These are phyloP conservation scores for Trisateles emortualis DNA, from an alignment of 2,888 invertebrate genomes.

Conservation along the genomic window DNA sequence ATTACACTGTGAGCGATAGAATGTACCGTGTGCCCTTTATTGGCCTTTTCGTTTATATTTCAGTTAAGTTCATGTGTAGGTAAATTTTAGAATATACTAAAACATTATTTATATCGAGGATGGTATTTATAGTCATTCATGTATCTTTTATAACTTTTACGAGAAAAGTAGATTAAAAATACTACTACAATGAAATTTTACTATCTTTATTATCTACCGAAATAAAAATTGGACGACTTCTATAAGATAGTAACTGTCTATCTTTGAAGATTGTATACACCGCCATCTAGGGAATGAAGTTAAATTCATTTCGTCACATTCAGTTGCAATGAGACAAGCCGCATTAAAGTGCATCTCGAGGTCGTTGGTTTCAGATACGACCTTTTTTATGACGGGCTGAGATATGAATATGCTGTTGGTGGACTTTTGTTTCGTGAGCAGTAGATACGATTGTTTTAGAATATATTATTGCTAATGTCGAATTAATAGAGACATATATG, in stretches of 20 bases:
- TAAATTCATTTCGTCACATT: slow-evolving; percentile 56
- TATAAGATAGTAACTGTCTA: slow-evolving; percentile 32
- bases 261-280: slow-evolving; percentile 44
- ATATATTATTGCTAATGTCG: slow-evolving; percentile 15
- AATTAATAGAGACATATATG: slow-evolving; percentile 1
- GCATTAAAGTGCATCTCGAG: slow-evolving; percentile 51
- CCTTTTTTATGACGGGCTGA: slow-evolving; percentile 30
- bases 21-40: slow-evolving; percentile 33
- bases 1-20: slow-evolving; percentile 42
- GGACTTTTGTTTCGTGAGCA: slow-evolving; percentile 13
- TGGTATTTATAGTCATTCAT: no score
- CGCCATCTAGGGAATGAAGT: slow-evolving; percentile 66
- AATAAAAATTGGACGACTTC: slow-evolving; percentile 46
- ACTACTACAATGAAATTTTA: no score
- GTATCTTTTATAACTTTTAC: no score
- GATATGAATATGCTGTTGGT: slow-evolving; percentile 28
- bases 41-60: slow-evolving; percentile 26
- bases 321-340: slow-evolving; percentile 51
- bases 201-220: no score
- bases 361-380: slow-evolving; percentile 37
- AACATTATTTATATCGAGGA: not conserved
- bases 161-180: no score
- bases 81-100: slow-evolving; percentile 7
- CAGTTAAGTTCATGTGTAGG: slow-evolving; percentile 10
- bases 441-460: slow-evolving; percentile 21